Conservation (phyloP, 1,140 invertebrate genomes). For the Bombus consobrinus region DNA sequence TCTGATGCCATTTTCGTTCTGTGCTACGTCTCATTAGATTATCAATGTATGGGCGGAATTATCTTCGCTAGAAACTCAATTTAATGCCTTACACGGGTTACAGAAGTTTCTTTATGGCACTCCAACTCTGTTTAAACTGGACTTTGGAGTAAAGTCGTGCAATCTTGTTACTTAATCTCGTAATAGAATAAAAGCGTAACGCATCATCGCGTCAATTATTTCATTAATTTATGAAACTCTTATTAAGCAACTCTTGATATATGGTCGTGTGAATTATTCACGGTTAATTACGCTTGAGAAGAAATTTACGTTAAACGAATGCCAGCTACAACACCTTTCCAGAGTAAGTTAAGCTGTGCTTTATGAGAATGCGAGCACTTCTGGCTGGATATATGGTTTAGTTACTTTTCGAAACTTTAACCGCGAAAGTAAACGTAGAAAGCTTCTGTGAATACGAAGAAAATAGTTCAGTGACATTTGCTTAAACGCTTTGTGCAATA, state of each 20-base stretch:
- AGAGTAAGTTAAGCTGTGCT: not conserved
- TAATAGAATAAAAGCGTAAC: not conserved
- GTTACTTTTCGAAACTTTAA: not conserved
- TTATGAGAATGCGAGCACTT: not conserved
- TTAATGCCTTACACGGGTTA: not conserved
- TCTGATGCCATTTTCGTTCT: not conserved
- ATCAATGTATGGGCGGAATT: not conserved
- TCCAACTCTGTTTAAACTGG: not conserved
- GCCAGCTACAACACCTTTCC: not conserved
- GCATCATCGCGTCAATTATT: not conserved
- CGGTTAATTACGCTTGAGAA: not conserved
- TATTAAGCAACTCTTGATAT: not conserved
- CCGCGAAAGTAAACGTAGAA: not conserved
- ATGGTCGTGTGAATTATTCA: not conserved
- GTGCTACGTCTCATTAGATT: not conserved
- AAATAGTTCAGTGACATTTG: not conserved
- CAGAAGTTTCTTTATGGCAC: not conserved
- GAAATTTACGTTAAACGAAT: not conserved
- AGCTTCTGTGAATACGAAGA: not conserved
- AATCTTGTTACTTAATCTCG: constrained; percentile 13
- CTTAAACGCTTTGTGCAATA: not conserved
- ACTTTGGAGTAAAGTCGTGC: not conserved
- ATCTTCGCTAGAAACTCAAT: not conserved
- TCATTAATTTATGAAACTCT: not conserved
- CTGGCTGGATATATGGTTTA: not conserved